Base-by-base conservation (phyloP, 2,888 invertebrate species). In the Pterobdella sp. region DNA sequence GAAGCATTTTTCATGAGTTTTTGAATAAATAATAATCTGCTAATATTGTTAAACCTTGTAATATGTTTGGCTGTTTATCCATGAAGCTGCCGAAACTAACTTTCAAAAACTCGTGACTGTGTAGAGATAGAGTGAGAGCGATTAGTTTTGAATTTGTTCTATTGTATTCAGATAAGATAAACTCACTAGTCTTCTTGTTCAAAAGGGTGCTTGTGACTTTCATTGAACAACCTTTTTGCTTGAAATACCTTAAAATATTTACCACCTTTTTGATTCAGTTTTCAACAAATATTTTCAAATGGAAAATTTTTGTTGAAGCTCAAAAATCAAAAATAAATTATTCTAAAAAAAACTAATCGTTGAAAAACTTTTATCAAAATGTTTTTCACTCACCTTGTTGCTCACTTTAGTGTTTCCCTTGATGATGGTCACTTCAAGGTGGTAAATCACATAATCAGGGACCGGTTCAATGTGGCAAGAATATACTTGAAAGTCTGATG, bases 401-500 rank as follows among this genome's bases (percentile, higher is more conserved):
- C 10, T 72, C 29, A 71, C 75, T 31, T 75, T 65, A 4, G n/a
- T 18, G 26, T 29, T 34, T 3, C 63, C 63, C 31, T 49, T 52
- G 52, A 52, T 37, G 26, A 78, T 76, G 3, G 49, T 42, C 67
- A 74, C 77, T 69, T 76, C 75, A 49, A 78, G 66, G 73, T 78
- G 74, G 72, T 78, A 78, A 72, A 78, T 78, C 52, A 64, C 72
- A 72, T 78, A 78, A 31, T 69, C 26, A 0, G 73, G 74, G n/a
- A 76, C 73, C 22, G 78, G 77, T 56, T 76, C 75, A n/a, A 78
- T 72, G 73, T 78, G 78, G 69, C 78, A 78, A 14, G 74, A 76
- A 56, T 77, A 78, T n/a, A 73, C 72, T 14, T 73, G 74, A 66
- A 64, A 65, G 14, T 70, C 70, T 31, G 72, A 52, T 1, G 75